phyloP scores from a whole-genome alignment of 2,888 invertebrate genomes.

The Stramonita haemastoma region DNA sequence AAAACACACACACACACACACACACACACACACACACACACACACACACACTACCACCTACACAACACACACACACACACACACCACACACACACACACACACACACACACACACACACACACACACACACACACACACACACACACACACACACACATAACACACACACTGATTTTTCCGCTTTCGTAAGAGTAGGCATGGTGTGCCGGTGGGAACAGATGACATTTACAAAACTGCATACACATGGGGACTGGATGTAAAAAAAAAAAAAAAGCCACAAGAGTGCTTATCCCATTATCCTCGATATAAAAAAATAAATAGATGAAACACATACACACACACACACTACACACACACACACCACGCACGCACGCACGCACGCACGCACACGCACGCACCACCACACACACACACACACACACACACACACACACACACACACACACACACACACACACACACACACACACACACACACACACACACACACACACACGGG shows the following conservation, averaged over 20 bases:
- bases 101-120: neutral
- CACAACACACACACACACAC: neutral
- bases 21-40: conserved; percentile 34
- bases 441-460: neutral
- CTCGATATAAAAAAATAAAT: too few species aligned
- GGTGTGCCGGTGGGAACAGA: too few species aligned
- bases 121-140: conserved; percentile 12
- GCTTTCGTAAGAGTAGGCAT: too few species aligned
- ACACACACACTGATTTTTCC: too few species aligned
- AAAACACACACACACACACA: neutral
- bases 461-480: neutral
- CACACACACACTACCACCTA: neutral
- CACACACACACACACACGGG: neutral
- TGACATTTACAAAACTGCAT: too few species aligned
- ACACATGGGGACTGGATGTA: too few species aligned
- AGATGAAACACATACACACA: neutral
- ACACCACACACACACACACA: neutral
- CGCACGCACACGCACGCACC: neutral
- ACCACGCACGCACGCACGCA: neutral
- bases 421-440: neutral
- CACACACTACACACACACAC: conserved; percentile 26
- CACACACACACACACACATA: too few species aligned
- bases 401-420: neutral
- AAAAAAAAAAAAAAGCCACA: too few species aligned
- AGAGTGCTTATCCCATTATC: too few species aligned